phyloP scores from a whole-genome alignment of 2,888 invertebrate species.

The Congeria kusceri region DNA sequence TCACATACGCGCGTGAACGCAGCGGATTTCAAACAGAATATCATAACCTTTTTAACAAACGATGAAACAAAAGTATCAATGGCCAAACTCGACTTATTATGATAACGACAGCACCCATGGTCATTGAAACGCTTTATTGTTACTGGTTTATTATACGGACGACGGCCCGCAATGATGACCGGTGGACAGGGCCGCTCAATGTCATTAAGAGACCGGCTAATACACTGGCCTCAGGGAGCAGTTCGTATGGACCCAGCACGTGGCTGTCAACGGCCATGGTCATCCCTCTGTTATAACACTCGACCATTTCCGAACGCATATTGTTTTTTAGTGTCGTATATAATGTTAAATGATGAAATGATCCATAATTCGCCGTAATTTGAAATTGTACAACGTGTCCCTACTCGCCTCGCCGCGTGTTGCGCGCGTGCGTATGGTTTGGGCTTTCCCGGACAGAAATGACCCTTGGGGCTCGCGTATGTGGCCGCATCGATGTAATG shows the following conservation, averaged over 20 bases:
- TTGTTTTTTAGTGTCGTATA: neutral
- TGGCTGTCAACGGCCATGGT: neutral
- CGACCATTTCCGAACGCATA: neutral
- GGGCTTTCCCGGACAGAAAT: too few relatives aligned
- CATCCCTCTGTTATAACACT: neutral
- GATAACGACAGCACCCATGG: neutral
- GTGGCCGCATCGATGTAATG: too few relatives aligned
- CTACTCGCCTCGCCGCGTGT: neutral
- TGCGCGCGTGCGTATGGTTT: neutral
- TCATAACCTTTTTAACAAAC: slow-evolving; percentile 19
- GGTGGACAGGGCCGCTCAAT: neutral
- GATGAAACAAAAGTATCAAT: neutral
- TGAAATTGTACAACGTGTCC: slow-evolving; percentile 1
- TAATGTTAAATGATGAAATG: neutral
- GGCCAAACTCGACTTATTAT: neutral
- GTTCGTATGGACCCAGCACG: neutral
- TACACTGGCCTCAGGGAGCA: slow-evolving; percentile 1
- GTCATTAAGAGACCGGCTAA: neutral
- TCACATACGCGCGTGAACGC: slow-evolving; percentile 30
- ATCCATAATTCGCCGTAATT: slow-evolving; percentile 3
- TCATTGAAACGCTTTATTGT: slow-evolving; percentile 1
- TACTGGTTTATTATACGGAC: neutral
- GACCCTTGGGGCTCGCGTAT: too few relatives aligned
- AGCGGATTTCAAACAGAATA: slow-evolving; percentile 21
- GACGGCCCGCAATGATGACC: neutral